These are phyloP conservation scores for Siderastrea siderea DNA, from an alignment of 92 coral and sea anemone species.

Conservation along the genomic window DNA sequence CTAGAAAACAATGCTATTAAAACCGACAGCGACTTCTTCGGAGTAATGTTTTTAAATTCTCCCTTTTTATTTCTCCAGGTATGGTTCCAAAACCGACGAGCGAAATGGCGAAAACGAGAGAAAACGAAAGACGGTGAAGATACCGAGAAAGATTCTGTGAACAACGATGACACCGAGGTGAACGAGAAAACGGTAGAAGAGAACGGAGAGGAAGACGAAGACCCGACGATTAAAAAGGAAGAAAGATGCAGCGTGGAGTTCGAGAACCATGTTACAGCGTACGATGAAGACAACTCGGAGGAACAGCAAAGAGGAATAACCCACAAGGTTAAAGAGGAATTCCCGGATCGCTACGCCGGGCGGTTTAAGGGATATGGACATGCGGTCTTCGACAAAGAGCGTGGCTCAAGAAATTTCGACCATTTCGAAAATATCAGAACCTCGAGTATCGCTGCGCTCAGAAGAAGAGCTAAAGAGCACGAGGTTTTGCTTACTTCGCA, in stretches of 20 bases:
- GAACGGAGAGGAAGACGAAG: slow-evolving; percentile 13
- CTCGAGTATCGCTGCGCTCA: slow-evolving; percentile 86
- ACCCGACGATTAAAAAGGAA: slow-evolving; percentile 4
- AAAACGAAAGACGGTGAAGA: slow-evolving; percentile 75
- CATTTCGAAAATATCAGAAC: slow-evolving; percentile 80
- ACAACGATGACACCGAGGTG: slow-evolving; percentile 46
- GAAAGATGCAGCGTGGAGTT: not conserved
- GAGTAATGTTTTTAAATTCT: slow-evolving; percentile 9
- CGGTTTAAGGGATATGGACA: slow-evolving; percentile 36
- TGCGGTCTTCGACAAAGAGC: slow-evolving; percentile 6
- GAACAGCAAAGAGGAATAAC: slow-evolving; percentile 1
- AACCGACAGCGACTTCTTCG: not conserved
- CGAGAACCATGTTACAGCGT: not conserved
- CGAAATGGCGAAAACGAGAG: slow-evolving; percentile 98
- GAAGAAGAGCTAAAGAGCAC: slow-evolving; percentile 89
- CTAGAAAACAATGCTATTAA: slow-evolving; percentile 9
- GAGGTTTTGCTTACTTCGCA: slow-evolving; percentile 69
- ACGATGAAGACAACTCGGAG: slow-evolving; percentile 37
- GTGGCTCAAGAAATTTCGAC: slow-evolving; percentile 50
- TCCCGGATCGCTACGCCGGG: slow-evolving; percentile 35
- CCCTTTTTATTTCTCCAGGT: slow-evolving; percentile 66
- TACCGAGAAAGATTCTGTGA: slow-evolving; percentile 58
- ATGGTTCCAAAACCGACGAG: slow-evolving; percentile 99
- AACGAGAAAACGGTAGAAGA: slow-evolving; percentile 17
- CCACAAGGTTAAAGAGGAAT: slow-evolving; percentile 63